Percentiles rank a stretch among this genome's conserved stretches.
Conservation (phyloP, 1,140 invertebrate genomes). For the Andrena cerasifolii region DNA sequence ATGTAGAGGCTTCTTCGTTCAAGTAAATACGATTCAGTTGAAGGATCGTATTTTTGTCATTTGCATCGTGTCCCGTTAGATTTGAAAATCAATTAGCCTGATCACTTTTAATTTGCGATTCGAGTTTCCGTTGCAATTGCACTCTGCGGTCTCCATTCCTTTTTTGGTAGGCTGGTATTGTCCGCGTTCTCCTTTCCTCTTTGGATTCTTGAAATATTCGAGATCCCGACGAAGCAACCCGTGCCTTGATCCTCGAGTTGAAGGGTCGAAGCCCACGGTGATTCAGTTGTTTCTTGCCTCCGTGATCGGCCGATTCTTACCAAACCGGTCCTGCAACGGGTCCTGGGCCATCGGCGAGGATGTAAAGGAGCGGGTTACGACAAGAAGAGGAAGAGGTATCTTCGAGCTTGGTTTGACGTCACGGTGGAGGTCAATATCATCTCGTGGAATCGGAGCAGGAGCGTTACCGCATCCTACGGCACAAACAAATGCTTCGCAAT, state of each 20-base stretch:
- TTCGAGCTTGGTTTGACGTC: constrained; percentile 65
- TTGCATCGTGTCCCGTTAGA: no score
- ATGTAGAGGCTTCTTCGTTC: no score
- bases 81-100: no score
- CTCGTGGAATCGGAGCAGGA: constrained; percentile 42
- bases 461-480: constrained; percentile 30
- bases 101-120: no score
- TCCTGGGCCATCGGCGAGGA: constrained; percentile 60
- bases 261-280: constrained; percentile 65
- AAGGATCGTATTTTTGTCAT: no score
- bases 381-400: constrained; percentile 57
- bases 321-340: constrained; percentile 70
- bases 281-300: constrained; percentile 68
- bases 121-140: no score
- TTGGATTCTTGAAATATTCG: constrained; percentile 54
- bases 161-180: neutral
- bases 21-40: no score
- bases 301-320: constrained; percentile 64
- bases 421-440: constrained; percentile 68
- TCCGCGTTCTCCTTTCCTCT: neutral
- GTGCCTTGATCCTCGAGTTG: constrained; percentile 48
- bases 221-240: constrained; percentile 39
- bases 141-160: neutral
- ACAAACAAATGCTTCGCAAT: neutral
- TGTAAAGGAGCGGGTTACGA: constrained; percentile 37